Base-by-base conservation (phyloP, 2,888 invertebrate species). In the Chymomyza procnemis region DNA sequence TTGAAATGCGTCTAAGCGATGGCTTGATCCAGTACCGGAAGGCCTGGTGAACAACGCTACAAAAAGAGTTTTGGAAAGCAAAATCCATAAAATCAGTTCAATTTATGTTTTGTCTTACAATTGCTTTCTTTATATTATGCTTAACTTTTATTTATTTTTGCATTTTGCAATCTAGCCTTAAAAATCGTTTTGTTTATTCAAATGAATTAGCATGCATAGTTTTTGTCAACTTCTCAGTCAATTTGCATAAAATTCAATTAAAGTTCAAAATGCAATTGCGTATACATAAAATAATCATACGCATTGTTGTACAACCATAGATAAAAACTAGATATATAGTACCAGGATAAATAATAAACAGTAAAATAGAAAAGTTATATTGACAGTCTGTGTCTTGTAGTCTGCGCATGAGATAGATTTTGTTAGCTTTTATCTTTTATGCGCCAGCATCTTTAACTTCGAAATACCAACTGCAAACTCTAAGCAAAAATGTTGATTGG, bases 161-260 rank as follows among this genome's bases (percentile, higher is more conserved):
- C n/a, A 26, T 4, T 26, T 26, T 26, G 4, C 47, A n/a, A 1
- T 1, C 47, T 47, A 47, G 5, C 4, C 16, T 47, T 8, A 12
- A 5, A 18, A n/a, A 19, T 18, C 14, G 16, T 8, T 14, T 56
- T 73, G 67, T 75, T 85, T 83, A 81, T 84, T 84, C 84, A 86
- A 81, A 76, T 63, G 69, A 76, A 86, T 72, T 12, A 3, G 4
- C 12, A 41, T 12, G 12, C 12, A 41, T 41, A 41, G 9, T 41
- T 12, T 9, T 5, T 41, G 12, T 41, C 50, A 50, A 16, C 50
- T 50, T 50, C 18, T 2, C 16, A 19, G 60, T 55, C 64, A 70
- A 80, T 74, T 86, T 86, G 72, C 81, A 73, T 80, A 79, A 62
- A 86, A 86, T 78, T 85, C 85, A 86, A 81, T 81, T 81, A 74